Percentiles rank a stretch among this genome's conserved stretches.
phyloP scores from a whole-genome alignment of 2,113 vertebrate species.

The Rhinichthys klamathensis region DNA sequence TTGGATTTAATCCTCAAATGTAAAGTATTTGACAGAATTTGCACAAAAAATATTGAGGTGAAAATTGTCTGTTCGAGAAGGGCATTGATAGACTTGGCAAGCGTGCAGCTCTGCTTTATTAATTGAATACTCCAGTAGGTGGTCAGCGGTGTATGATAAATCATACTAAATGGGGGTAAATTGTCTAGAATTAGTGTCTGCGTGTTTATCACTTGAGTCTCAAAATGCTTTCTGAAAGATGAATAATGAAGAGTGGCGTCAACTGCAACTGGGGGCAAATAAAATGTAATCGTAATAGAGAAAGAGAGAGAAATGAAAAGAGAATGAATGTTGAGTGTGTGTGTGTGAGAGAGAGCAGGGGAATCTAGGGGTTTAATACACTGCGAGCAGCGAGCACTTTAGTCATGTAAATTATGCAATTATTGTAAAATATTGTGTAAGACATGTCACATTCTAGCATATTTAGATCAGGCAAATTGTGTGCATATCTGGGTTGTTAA shows the following conservation, averaged over 20 bases:
- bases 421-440: neutral
- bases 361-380: neutral
- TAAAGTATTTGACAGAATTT: neutral
- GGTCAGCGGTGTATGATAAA: conserved; percentile 53
- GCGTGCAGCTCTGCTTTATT: conserved; percentile 25
- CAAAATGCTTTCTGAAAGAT: conserved; percentile 37
- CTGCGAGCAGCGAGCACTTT: neutral
- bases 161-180: conserved; percentile 51
- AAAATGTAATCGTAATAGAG: conserved; percentile 7
- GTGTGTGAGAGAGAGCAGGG: neutral
- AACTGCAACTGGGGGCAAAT: conserved; percentile 1
- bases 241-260: conserved; percentile 47
- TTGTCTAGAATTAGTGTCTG: conserved; percentile 45
- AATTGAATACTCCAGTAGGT: conserved; percentile 42
- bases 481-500: neutral
- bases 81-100: conserved; percentile 43
- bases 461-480: neutral
- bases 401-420: conserved; percentile 12
- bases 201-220: conserved; percentile 1
- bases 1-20: neutral
- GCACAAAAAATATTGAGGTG: neutral
- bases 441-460: neutral
- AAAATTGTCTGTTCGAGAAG: neutral
- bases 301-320: neutral
- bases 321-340: neutral